Percentiles rank a stretch among this genome's conserved stretches.
Conservation (phyloP, 1,140 invertebrate species). For the Mamestra configurata region DNA sequence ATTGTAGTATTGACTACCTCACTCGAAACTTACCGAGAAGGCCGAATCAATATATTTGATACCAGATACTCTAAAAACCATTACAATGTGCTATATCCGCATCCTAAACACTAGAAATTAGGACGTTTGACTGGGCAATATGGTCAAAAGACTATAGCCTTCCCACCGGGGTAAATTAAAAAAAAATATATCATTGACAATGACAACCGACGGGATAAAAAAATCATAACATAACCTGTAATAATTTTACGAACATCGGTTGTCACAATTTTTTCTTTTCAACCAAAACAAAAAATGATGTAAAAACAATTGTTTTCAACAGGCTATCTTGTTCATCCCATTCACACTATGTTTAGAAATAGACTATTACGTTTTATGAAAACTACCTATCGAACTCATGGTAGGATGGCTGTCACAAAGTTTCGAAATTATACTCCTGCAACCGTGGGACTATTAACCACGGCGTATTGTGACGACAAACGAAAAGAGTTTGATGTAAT, state of each 20-base stretch:
- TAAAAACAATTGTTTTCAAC: constrained; percentile 38
- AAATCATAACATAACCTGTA: constrained; percentile 11
- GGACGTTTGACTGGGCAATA: no score
- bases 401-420: constrained; percentile 57
- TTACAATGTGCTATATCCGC: no score
- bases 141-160: no score
- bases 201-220: not conserved
- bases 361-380: constrained; percentile 68
- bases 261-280: constrained; percentile 10
- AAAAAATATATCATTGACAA: not conserved
- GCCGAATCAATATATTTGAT: no score
- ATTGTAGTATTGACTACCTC: no score
- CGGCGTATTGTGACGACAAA: constrained; percentile 68
- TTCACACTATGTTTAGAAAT: constrained; percentile 69
- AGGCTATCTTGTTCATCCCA: constrained; percentile 11
- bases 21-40: no score
- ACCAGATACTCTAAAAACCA: no score
- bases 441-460: constrained; percentile 66
- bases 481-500: constrained; percentile 54
- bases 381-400: constrained; percentile 56
- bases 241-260: not conserved
- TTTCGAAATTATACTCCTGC: constrained; percentile 68
- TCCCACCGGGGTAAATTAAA: not conserved
- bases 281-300: constrained; percentile 49
- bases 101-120: no score